A percentile compares a stretch with the other conserved stretches of the same genome.
These are phyloP conservation scores for Cynocephalus volans DNA, from an alignment of 2,113 vertebrate genomes.

Conservation along the genomic window DNA sequence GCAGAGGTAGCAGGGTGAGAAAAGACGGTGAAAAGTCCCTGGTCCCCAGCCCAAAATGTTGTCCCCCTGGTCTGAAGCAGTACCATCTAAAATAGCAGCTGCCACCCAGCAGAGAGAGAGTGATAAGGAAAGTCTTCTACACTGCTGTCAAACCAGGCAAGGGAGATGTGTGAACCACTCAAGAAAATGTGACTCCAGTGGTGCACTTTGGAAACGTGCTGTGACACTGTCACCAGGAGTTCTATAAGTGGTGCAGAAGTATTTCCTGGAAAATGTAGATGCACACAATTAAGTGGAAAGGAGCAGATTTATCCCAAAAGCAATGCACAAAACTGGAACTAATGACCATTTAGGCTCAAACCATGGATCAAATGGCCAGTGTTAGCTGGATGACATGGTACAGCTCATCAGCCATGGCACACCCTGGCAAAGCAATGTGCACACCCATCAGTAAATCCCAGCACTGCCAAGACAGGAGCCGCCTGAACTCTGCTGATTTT, in stretches of 20 bases:
- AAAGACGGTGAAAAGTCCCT: background rate
- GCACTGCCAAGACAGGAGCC: accelerated
- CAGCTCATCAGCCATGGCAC: background rate
- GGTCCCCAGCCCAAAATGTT: background rate
- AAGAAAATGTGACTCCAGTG: constrained; percentile 37
- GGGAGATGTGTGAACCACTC: background rate
- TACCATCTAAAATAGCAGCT: background rate
- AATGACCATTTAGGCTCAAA: constrained; percentile 9
- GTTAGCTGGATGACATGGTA: background rate
- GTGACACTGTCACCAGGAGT: constrained; percentile 9
- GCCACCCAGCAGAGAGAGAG: background rate
- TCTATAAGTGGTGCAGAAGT: constrained; percentile 9
- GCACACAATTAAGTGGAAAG: constrained; percentile 6
- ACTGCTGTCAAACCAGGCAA: background rate
- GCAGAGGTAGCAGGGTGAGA: background rate
- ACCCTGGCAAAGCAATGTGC: background rate
- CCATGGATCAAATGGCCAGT: background rate
- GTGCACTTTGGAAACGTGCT: constrained; percentile 22
- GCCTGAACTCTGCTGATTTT: background rate
- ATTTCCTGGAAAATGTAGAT: constrained; percentile 61
- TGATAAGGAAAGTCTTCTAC: background rate
- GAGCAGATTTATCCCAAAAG: background rate
- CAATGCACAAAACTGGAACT: constrained; percentile 16
- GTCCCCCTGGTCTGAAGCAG: background rate
- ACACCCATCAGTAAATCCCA: background rate